Evolutionary conservation across 2,888 invertebrate species (phyloP).

Genomic region (Apomyelois bistriatella): DNA sequence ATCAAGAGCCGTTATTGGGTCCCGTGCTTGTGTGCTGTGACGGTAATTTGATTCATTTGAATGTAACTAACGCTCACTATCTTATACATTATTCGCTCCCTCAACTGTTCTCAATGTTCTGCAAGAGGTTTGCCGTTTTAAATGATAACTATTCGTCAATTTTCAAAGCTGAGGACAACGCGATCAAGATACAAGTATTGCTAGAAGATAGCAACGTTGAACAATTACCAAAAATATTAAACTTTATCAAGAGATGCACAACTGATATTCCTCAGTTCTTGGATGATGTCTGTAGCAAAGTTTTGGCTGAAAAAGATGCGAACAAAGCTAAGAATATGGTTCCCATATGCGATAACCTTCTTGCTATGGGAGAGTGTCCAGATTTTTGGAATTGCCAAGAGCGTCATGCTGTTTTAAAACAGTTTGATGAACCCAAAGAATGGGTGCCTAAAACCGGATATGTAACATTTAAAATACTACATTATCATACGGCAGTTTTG

Average conservation of each 20-base stretch:
- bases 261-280: constrained; percentile 52
- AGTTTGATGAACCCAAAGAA: constrained; percentile 71
- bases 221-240: constrained; percentile 81
- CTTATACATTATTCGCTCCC: constrained; percentile 87
- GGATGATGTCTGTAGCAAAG: constrained; percentile 44
- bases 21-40: constrained; percentile 86
- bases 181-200: constrained; percentile 72
- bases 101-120: constrained; percentile 82
- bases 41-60: constrained; percentile 80
- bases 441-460: constrained; percentile 76
- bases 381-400: constrained; percentile 76
- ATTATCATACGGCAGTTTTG: constrained; percentile 80
- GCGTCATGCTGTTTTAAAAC: constrained; percentile 81
- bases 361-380: constrained; percentile 83
- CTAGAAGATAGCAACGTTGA: constrained; percentile 79
- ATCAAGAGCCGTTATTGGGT: constrained; percentile 56
- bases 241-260: constrained; percentile 77
- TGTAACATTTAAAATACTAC: constrained; percentile 78
- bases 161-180: constrained; percentile 38
- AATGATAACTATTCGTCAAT: constrained; percentile 80
- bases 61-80: constrained; percentile 82
- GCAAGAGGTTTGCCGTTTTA: constrained; percentile 84
- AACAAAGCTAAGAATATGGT: constrained; percentile 56
- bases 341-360: constrained; percentile 80
- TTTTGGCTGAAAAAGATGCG: constrained; percentile 59